phyloP scores from a whole-genome alignment of 2,113 vertebrate genomes.

The Typhlomys cinereus region DNA sequence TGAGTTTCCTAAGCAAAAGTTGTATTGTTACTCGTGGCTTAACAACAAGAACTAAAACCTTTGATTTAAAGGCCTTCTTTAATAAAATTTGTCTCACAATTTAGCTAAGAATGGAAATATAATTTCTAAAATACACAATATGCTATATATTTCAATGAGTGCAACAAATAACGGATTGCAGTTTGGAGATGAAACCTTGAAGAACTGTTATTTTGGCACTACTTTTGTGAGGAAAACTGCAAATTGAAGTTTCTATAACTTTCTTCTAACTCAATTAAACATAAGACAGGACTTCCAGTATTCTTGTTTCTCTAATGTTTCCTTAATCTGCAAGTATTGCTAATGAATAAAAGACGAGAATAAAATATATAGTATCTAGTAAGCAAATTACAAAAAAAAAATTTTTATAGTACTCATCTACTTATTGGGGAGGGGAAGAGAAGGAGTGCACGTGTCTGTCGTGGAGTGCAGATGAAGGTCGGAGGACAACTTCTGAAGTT shows the following conservation, averaged over 20 bases:
- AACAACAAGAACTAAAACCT: slow-evolving; percentile 43
- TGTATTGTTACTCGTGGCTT: neutral
- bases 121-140: slow-evolving; percentile 10
- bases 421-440: no score
- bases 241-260: slow-evolving; percentile 22
- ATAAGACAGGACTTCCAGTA: neutral
- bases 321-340: neutral
- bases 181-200: neutral
- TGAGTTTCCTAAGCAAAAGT: neutral
- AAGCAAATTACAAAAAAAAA: neutral
- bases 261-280: slow-evolving; percentile 34
- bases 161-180: neutral
- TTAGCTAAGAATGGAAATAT: slow-evolving; percentile 11
- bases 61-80: slow-evolving; percentile 47
- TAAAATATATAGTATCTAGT: neutral
- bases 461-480: no score
- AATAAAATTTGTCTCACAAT: slow-evolving; percentile 23
- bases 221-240: neutral
- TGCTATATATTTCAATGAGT: slow-evolving; percentile 33
- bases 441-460: no score
- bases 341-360: slow-evolving; percentile 3
- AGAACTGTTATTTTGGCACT: neutral
- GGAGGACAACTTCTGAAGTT: no score
- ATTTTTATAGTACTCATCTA: no score
- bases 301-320: neutral